phyloP scores from a whole-genome alignment of 37 sponge, comb jelly and placozoan species.

The Aphrocallistes beatrix region DNA sequence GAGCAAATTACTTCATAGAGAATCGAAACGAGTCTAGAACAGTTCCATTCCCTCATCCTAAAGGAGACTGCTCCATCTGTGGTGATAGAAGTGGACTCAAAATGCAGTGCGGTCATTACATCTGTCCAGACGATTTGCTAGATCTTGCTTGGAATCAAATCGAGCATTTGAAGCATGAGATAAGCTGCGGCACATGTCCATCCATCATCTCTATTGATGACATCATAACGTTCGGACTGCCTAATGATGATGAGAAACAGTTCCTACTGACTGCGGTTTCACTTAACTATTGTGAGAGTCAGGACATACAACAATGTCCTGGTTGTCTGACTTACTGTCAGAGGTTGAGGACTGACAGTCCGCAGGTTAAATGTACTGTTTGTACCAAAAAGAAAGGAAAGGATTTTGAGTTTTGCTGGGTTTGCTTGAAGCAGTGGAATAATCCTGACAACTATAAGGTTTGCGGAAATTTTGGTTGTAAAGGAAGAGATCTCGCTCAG shows the following conservation, averaged over 20 bases:
- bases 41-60: neutral
- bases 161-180: neutral
- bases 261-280: neutral
- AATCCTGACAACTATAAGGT: neutral
- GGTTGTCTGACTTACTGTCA: constrained; percentile 6
- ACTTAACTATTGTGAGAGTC: neutral
- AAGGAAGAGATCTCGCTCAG: neutral
- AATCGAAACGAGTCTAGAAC: neutral
- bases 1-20: neutral
- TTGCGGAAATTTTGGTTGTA: neutral
- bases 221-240: constrained; percentile 13
- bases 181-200: neutral
- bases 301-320: neutral
- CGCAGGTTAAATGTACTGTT: neutral
- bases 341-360: neutral
- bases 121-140: constrained; percentile 1
- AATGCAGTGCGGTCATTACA: neutral
- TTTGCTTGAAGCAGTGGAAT: neutral
- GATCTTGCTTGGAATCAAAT: neutral
- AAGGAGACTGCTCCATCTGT: neutral
- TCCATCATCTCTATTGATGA: neutral
- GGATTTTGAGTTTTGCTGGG: neutral
- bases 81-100: neutral
- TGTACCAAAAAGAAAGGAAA: neutral
- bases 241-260: neutral